These are phyloP conservation scores for Arizona elegans DNA, from an alignment of 2,113 vertebrate species.

Conservation along the genomic window DNA sequence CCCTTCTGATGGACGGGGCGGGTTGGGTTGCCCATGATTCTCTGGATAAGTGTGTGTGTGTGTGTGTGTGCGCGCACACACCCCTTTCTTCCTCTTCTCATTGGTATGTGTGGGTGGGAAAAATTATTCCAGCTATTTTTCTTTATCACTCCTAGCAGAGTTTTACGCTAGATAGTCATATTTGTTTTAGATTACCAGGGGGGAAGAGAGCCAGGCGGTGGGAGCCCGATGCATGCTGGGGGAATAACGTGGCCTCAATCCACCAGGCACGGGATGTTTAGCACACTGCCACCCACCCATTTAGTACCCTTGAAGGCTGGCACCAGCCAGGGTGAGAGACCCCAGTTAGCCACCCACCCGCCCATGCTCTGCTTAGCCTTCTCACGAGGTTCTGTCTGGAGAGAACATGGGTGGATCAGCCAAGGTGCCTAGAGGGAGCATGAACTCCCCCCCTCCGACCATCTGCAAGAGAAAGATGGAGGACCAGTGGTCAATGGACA, in stretches of 20 bases:
- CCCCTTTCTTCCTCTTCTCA: slow-evolving; percentile 34
- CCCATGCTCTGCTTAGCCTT: background rate
- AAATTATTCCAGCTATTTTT: slow-evolving; percentile 70
- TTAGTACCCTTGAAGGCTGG: background rate
- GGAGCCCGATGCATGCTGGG: background rate
- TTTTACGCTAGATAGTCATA: slow-evolving; percentile 41
- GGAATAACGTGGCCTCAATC: fast-evolving
- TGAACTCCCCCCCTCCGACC: background rate
- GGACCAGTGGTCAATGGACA: background rate
- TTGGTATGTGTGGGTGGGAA: slow-evolving; percentile 71
- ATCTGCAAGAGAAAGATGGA: background rate
- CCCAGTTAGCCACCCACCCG: background rate
- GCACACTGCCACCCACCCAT: background rate
- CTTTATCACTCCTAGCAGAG: slow-evolving; percentile 58
- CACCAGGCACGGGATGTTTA: too few relatives aligned
- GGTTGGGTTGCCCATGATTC: slow-evolving; percentile 55
- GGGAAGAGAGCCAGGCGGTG: background rate
- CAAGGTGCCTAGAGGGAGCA: background rate
- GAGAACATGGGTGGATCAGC: background rate
- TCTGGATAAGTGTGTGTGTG: slow-evolving; percentile 6
- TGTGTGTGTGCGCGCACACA: background rate
- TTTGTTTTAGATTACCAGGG: slow-evolving; percentile 58
- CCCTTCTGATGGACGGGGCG: slow-evolving; percentile 46
- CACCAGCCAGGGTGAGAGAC: background rate
- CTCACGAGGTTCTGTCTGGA: background rate